Evolutionary conservation across 2,888 invertebrate genomes (phyloP).

Genomic region (Drosophila hamatofila): DNA sequence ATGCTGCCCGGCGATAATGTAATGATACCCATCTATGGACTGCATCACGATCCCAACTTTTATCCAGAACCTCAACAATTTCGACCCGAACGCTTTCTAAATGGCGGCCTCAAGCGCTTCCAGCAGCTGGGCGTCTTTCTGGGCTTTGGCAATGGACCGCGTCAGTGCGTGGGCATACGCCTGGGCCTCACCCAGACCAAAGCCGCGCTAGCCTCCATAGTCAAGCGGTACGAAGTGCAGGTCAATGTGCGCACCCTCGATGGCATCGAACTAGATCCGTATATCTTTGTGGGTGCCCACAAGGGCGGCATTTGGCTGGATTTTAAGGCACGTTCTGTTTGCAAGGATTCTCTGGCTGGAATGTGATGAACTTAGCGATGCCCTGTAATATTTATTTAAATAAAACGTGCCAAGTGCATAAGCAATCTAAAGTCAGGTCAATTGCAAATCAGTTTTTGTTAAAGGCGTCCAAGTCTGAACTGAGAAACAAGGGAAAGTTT

Average conservation of each 20-base stretch:
- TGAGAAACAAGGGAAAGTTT: not conserved
- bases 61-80: slow-evolving; percentile 79
- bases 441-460: not conserved
- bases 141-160: slow-evolving; percentile 84
- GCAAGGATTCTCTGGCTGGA: not conserved
- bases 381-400: not conserved
- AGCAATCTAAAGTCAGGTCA: no score
- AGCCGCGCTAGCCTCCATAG: slow-evolving; percentile 75
- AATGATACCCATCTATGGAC: slow-evolving; percentile 78
- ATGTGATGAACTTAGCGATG: not conserved
- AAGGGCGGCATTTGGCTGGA: slow-evolving; percentile 83
- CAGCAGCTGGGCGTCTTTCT: slow-evolving; percentile 82
- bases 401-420: not conserved
- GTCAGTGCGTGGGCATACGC: slow-evolving; percentile 83
- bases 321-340: slow-evolving; percentile 49
- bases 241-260: slow-evolving; percentile 68
- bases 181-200: slow-evolving; percentile 81
- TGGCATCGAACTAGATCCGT: slow-evolving; percentile 72
- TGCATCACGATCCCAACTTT: slow-evolving; percentile 81
- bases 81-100: slow-evolving; percentile 83
- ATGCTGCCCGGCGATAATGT: slow-evolving; percentile 73
- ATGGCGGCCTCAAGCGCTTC: slow-evolving; percentile 77
- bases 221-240: slow-evolving; percentile 68
- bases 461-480: not conserved
- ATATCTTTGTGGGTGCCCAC: slow-evolving; percentile 73